Evolutionary conservation across 2,888 invertebrate genomes (phyloP), one percentile per base, ranked within the genome.

Genomic region (Nomada ferruginata): DNA sequence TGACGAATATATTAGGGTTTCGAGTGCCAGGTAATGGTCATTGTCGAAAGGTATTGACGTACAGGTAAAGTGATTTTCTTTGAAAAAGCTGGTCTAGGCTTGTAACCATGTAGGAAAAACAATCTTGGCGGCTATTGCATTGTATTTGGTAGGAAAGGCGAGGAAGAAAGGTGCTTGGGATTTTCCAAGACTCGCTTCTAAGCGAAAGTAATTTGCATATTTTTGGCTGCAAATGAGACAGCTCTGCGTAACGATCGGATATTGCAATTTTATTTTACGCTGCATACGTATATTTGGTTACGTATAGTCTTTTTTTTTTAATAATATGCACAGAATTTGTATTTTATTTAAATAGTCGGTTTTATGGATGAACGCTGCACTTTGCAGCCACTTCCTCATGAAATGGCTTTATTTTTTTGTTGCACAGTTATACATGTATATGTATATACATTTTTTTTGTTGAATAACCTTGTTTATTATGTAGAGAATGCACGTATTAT

Each of bases 11-110:
- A 50, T 60, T 76, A 29, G 44, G 64, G 55, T 65, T 42, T 42
- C 26, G 29, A 57, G 20, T 29, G n/a, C 36, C 44, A 36, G 52
- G 52, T 71, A 52, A 71, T 47, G 0, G 10, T 29, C 1, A 15
- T 26, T 15, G 47, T 15, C 23, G 15, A 3, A 15, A 15, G 15
- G 18, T 18, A 3, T 1, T 26, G 50, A 36, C 47, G 29, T 36
- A 13, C 76, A 76, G 71, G 71, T 71, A 64, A 59, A 65, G 36
- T 65, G 52, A 26, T 53, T 70, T 64, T 23, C 36, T 23, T 2
- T 0, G 13, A 11, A 10, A 47, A 18, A n/a, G 26, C 47, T 0
- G 26, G 36, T 7, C 26, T 42, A 47, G 47, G 11, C 47, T 47
- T 47, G 11, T n/a, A 18, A 3, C 10, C 15, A n/a, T 18, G 60